Conservation (phyloP, 2,113 vertebrate genomes). For the Nycticryphes semicollaris region DNA sequence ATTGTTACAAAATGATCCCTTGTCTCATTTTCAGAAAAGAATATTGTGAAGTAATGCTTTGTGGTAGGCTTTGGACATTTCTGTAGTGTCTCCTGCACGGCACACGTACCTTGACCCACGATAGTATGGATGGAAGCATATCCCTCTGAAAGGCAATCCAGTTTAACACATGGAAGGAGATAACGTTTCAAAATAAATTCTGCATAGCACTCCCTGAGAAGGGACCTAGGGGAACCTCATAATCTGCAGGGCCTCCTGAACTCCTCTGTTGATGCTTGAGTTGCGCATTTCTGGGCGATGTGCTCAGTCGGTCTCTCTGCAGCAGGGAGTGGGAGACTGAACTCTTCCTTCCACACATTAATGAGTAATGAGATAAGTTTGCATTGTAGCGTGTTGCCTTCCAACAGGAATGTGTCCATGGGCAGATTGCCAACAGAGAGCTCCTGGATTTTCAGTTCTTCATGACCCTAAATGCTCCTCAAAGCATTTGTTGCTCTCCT, state of each 20-base stretch:
- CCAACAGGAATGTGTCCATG: background rate
- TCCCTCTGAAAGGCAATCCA: background rate
- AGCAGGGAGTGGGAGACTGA: background rate
- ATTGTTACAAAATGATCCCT: background rate
- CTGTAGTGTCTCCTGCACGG: slow-evolving; percentile 5
- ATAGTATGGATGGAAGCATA: background rate
- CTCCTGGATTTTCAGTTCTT: background rate
- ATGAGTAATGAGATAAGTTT: background rate
- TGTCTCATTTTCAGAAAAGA: slow-evolving; percentile 30
- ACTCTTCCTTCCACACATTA: background rate
- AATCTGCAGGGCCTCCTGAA: background rate
- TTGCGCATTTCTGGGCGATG: background rate
- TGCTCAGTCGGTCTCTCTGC: background rate
- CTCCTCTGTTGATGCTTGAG: background rate
- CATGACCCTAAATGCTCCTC: background rate
- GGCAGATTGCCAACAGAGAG: background rate
- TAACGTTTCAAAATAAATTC: slow-evolving; percentile 24
- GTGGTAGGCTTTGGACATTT: slow-evolving; percentile 50
- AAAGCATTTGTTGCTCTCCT: background rate
- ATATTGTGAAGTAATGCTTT: slow-evolving; percentile 22
- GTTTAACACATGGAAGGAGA: slow-evolving; percentile 34
- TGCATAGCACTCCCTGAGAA: slow-evolving; percentile 28
- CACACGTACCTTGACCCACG: background rate
- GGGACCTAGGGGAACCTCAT: background rate
- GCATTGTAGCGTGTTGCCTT: background rate